phyloP scores from a whole-genome alignment of 2,888 invertebrate species.

The Hypercompe scribonia region DNA sequence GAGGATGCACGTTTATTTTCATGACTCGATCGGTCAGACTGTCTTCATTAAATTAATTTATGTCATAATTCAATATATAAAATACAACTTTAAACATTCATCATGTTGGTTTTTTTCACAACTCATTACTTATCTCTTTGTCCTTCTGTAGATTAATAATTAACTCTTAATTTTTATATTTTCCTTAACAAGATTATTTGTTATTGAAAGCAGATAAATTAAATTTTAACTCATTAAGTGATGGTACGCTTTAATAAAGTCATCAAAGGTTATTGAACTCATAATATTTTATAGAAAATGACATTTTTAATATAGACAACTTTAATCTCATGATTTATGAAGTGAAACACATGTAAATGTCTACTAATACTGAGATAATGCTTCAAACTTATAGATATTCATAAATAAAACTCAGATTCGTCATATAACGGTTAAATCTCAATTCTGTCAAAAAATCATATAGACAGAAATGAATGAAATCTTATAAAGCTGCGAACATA shows the following conservation, averaged over 20 bases:
- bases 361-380: not conserved
- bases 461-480: no score
- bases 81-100: not conserved
- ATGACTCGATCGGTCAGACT: no score
- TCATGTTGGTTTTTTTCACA: not conserved
- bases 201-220: conserved; percentile 36
- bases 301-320: not conserved
- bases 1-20: not conserved
- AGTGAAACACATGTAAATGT: not conserved
- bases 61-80: not conserved
- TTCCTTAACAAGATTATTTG: not conserved
- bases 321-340: not conserved
- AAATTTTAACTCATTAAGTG: conserved; percentile 27
- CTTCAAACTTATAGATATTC: not conserved
- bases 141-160: not conserved
- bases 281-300: conserved; percentile 11
- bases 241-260: conserved; percentile 34
- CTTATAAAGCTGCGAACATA: no score
- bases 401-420: not conserved
- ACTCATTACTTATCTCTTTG: not conserved
- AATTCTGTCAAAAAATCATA: not conserved
- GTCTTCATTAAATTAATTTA: not conserved
- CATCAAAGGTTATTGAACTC: conserved; percentile 33
- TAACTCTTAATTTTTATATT: not conserved
- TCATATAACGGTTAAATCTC: not conserved